phyloP scores from a whole-genome alignment of 1,140 invertebrate species.

The Caerostris extrusa region DNA sequence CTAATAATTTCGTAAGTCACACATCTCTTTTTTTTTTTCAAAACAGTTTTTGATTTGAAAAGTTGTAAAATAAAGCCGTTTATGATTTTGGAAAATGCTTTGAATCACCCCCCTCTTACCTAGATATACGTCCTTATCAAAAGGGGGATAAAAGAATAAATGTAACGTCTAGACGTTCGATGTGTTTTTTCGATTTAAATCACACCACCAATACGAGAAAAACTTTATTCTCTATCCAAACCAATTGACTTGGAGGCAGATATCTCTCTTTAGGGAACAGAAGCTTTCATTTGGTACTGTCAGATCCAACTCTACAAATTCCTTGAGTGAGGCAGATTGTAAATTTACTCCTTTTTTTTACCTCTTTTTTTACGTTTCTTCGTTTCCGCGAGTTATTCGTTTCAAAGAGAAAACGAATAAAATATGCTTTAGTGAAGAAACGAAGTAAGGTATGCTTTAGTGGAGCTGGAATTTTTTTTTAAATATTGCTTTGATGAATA shows the following conservation, averaged over 20 bases:
- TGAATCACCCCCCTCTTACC: background rate
- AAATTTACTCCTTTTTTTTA: background rate
- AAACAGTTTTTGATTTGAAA: background rate
- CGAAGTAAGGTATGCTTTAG: background rate
- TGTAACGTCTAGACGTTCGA: constrained; percentile 7
- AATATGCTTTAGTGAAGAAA: background rate
- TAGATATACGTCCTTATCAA: constrained; percentile 12
- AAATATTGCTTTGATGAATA: constrained; percentile 21
- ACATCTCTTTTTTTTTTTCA: background rate
- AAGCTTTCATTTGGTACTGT: constrained; percentile 37
- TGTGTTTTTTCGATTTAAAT: constrained; percentile 18
- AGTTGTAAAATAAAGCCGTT: background rate
- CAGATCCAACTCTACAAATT: constrained; percentile 25
- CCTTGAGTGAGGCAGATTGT: constrained; percentile 10
- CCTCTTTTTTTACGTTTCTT: background rate
- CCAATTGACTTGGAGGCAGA: constrained; percentile 16
- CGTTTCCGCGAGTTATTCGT: background rate
- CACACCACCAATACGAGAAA: constrained; percentile 26
- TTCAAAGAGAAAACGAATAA: background rate
- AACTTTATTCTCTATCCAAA: constrained; percentile 11
- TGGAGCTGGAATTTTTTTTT: background rate
- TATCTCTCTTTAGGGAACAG: constrained; percentile 28
- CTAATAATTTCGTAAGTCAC: background rate
- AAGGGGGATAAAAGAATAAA: background rate
- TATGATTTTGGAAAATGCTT: constrained; percentile 6